phyloP scores from a whole-genome alignment of 1,140 invertebrate genomes.

The Saxidomus purpurata region DNA sequence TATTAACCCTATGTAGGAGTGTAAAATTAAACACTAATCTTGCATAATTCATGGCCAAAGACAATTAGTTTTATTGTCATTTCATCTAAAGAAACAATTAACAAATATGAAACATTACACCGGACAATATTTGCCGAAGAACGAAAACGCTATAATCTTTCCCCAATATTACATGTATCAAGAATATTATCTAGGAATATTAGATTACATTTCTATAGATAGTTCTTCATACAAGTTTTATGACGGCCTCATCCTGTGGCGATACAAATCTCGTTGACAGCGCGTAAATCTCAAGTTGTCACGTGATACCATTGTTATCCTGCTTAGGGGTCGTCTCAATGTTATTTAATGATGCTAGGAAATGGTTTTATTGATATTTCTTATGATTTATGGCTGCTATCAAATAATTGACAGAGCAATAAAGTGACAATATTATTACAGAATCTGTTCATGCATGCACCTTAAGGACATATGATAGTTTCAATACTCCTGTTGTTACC shows the following conservation, averaged over 20 bases:
- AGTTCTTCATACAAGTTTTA: neutral
- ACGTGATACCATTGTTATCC: constrained; percentile 9
- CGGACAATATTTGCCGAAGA: neutral
- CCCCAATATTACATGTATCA: neutral
- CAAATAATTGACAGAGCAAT: neutral
- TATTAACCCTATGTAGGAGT: too few relatives aligned
- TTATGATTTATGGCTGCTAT: neutral
- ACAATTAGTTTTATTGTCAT: too few relatives aligned
- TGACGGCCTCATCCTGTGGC: neutral
- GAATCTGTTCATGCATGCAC: neutral
- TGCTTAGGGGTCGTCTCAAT: neutral
- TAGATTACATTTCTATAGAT: neutral
- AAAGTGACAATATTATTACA: neutral
- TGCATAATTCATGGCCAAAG: too few relatives aligned
- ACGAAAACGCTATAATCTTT: neutral
- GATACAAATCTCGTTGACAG: neutral
- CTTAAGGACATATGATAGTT: neutral
- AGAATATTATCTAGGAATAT: neutral
- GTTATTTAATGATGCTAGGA: neutral
- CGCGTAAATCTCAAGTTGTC: neutral
- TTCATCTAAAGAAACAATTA: too few relatives aligned
- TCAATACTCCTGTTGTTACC: neutral
- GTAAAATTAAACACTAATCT: too few relatives aligned
- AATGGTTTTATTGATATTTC: neutral
- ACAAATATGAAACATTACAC: neutral